Evolutionary conservation across 2,888 invertebrate genomes (phyloP).

Genomic region (Oegoconia quadripuncta): DNA sequence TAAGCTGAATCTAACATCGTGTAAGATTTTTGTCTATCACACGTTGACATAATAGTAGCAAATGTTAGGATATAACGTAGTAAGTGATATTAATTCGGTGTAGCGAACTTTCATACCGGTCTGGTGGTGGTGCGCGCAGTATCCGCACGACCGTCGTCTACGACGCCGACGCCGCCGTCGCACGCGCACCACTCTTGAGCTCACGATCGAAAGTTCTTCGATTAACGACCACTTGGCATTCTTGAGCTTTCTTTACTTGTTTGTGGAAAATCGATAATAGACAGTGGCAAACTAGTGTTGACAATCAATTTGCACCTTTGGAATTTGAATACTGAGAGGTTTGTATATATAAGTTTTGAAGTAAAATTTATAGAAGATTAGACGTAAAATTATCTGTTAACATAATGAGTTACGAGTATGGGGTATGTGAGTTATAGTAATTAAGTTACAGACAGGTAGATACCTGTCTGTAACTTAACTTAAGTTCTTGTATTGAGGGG

Average conservation of each 20-base stretch:
- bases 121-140: slow-evolving; percentile 41
- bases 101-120: slow-evolving; percentile 65
- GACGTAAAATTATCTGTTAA: too few relatives aligned
- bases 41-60: slow-evolving; percentile 54
- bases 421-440: too few relatives aligned
- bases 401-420: too few relatives aligned
- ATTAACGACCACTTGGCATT: not conserved
- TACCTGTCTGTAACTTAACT: too few relatives aligned
- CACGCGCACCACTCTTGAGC: slow-evolving; percentile 33
- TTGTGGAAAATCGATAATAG: not conserved
- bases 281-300: too few relatives aligned
- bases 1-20: slow-evolving; percentile 1
- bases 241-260: slow-evolving; percentile 6
- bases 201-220: not conserved
- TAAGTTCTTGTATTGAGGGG: too few relatives aligned
- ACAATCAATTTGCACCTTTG: too few relatives aligned
- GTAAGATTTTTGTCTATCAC: too few relatives aligned
- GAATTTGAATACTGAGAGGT: too few relatives aligned
- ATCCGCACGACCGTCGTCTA: slow-evolving; percentile 53
- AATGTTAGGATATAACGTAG: slow-evolving; percentile 55
- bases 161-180: slow-evolving; percentile 42
- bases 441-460: too few relatives aligned
- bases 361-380: too few relatives aligned
- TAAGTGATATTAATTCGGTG: slow-evolving; percentile 67
- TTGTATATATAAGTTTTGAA: too few relatives aligned